Evolutionary conservation across 1,140 invertebrate species (phyloP).

Genomic region (Bicyclus anynana): DNA sequence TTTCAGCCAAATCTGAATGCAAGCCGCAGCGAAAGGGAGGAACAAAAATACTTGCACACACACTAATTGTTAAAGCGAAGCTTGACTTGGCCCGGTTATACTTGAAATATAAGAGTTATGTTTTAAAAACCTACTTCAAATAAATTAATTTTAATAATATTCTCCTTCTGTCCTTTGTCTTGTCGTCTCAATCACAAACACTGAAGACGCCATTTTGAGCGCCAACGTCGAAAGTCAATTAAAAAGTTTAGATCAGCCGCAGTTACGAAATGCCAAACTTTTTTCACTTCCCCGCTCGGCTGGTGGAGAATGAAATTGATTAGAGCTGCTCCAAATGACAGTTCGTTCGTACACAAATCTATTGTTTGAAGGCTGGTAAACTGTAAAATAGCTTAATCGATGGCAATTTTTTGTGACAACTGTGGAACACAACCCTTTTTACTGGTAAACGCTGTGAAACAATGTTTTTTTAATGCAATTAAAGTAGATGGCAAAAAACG

Average conservation of each 20-base stretch:
- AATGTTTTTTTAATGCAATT: neutral
- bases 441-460: neutral
- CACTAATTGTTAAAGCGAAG: too few relatives aligned
- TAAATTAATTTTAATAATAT: too few relatives aligned
- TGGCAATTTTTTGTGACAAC: neutral
- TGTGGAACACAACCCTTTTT: neutral
- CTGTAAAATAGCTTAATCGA: slow-evolving; percentile 4
- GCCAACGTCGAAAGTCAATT: slow-evolving; percentile 8
- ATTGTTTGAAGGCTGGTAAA: slow-evolving; percentile 11
- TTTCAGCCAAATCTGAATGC: too few relatives aligned
- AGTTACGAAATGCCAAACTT: slow-evolving; percentile 8
- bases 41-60: too few relatives aligned
- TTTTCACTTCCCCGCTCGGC: slow-evolving; percentile 26
- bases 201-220: neutral
- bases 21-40: too few relatives aligned
- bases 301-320: slow-evolving; percentile 34
- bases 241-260: slow-evolving; percentile 6
- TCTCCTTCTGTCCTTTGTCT: slow-evolving; percentile 2
- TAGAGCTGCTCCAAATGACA: slow-evolving; percentile 27
- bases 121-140: too few relatives aligned
- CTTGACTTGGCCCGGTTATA: neutral
- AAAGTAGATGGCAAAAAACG: neutral
- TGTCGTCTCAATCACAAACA: neutral
- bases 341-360: slow-evolving; percentile 12
- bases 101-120: neutral